Percentiles rank a stretch among this genome's conserved stretches.
These are phyloP conservation scores for Myotis vivesi DNA, from an alignment of 2,797 vertebrate genomes.

Conservation along the genomic window DNA sequence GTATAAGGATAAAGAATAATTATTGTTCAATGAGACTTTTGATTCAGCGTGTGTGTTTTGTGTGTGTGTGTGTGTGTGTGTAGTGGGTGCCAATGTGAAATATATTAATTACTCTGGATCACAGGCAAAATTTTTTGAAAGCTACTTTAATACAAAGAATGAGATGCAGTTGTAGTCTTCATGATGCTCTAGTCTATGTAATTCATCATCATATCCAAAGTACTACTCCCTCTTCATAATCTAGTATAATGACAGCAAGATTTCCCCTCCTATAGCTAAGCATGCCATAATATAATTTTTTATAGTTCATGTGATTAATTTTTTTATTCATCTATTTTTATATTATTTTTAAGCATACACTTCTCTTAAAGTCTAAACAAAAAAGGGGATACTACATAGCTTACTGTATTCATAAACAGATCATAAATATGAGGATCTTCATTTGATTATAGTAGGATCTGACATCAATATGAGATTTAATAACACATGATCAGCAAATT, in stretches of 20 bases:
- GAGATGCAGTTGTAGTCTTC: not conserved
- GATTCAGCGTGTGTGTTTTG: not conserved
- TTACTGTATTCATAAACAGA: not conserved
- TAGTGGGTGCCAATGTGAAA: not conserved
- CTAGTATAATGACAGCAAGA: not conserved
- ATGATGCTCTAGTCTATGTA: not conserved
- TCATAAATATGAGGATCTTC: not conserved
- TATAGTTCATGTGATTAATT: not conserved
- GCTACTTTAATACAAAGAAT: not conserved
- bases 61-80: not conserved
- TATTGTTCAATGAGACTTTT: not conserved
- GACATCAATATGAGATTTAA: not conserved
- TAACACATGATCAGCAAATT: not conserved
- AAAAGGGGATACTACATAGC: not conserved
- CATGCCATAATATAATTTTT: not conserved
- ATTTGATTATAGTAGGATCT: not conserved
- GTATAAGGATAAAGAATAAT: not conserved
- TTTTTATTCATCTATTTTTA: not conserved
- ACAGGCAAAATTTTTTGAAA: not conserved
- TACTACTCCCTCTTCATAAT: not conserved
- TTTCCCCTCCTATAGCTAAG: not conserved
- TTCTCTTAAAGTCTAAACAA: not conserved
- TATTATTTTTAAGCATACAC: not conserved
- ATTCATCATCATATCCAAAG: not conserved
- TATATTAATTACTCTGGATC: not conserved